A percentile compares a stretch with the other conserved stretches of the same genome.
Evolutionary conservation across 2,888 invertebrate genomes (phyloP).

Genomic region (Oligia fasciuncula): DNA sequence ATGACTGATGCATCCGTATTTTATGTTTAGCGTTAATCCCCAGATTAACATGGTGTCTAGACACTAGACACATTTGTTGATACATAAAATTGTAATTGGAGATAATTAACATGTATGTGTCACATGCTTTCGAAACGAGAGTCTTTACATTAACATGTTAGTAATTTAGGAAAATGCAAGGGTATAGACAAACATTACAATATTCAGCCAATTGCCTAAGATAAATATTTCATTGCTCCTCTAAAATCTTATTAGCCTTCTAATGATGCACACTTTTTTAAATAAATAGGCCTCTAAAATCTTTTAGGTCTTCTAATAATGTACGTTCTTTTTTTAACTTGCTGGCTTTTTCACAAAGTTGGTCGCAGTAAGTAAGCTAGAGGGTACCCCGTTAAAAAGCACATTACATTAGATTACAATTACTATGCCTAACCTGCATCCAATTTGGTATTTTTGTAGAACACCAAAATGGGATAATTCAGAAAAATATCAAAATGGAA

Average conservation of each 20-base stretch:
- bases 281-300: background rate
- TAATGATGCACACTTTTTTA: background rate
- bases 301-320: background rate
- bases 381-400: background rate
- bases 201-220: background rate
- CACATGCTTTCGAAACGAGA: slow-evolving; percentile 15
- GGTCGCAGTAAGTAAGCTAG: background rate
- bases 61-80: slow-evolving; percentile 43
- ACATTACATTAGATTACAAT: background rate
- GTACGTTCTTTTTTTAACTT: background rate
- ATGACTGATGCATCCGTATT: slow-evolving; percentile 30
- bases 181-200: background rate
- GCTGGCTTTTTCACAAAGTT: background rate
- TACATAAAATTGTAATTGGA: slow-evolving; percentile 35
- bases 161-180: slow-evolving; percentile 19
- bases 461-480: background rate
- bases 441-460: background rate
- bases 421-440: background rate
- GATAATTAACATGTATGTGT: slow-evolving; percentile 28
- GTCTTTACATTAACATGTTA: background rate
- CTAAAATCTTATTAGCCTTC: background rate
- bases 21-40: slow-evolving; percentile 45
- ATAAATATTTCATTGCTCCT: background rate
- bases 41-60: slow-evolving; percentile 43
- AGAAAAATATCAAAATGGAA: background rate